Percentiles rank a stretch among this genome's conserved stretches.
Conservation (phyloP, 1,140 invertebrate species). For the Drosophila baimaii region DNA sequence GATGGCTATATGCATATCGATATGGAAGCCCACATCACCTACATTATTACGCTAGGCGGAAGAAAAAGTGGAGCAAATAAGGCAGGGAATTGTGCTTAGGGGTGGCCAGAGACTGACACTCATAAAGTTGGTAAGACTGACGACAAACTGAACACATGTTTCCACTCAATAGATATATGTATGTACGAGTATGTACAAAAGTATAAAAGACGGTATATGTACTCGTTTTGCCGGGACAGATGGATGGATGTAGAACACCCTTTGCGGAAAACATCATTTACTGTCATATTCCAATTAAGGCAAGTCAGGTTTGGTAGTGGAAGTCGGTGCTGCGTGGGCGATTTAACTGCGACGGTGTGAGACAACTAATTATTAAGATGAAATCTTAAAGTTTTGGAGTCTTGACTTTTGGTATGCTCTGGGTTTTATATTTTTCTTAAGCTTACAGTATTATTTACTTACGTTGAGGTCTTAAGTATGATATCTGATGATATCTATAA, state of each 20-base stretch:
- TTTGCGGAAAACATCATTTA: conserved; percentile 77
- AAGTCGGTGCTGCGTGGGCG: conserved; percentile 67
- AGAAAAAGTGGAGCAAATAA: conserved; percentile 63
- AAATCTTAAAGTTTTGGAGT: conserved; percentile 9
- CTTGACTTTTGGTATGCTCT: conserved; percentile 13
- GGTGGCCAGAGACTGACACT: conserved; percentile 4
- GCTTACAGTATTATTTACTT: background rate
- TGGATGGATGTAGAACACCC: conserved; percentile 48
- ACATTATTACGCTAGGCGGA: conserved; percentile 37
- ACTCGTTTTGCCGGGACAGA: conserved; percentile 6
- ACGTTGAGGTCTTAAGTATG: background rate
- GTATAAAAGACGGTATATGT: conserved; percentile 24
- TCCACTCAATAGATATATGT: conserved; percentile 38
- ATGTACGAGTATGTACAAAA: conserved; percentile 16
- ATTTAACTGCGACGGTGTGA: conserved; percentile 34
- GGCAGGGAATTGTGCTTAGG: conserved; percentile 40
- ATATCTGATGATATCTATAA: background rate
- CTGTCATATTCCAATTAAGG: conserved; percentile 67
- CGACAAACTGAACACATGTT: conserved; percentile 47
- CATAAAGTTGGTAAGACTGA: conserved; percentile 45
- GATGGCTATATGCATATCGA: conserved; percentile 73
- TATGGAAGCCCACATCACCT: conserved; percentile 64
- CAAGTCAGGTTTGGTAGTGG: conserved; percentile 52
- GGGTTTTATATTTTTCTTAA: background rate
- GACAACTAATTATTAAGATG: conserved; percentile 31